Base-by-base conservation (phyloP, 2,888 invertebrate species). In the Andrena fulva region DNA sequence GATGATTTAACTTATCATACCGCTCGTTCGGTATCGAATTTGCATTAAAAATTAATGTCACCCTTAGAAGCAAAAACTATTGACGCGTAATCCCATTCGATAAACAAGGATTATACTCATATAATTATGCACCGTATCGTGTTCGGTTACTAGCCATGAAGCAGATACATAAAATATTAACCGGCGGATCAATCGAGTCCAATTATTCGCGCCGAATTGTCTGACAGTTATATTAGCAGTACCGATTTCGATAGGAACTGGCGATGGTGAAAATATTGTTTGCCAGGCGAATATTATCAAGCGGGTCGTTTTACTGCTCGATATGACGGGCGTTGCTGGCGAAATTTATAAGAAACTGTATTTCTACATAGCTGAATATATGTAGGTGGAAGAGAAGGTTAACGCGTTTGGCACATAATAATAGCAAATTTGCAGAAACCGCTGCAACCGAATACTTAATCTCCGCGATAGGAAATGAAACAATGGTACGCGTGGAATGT, bases 401-500 rank as follows among this genome's bases (percentile, higher is more conserved):
- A 52, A 52, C 2, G 8, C 52, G 20, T n/a, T 20, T 52, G 2
- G 0, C 1, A 20, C 2, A 20, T 8, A 6, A 20, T 52, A 52
- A 52, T 20, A 52, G 16, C 4, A 42, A 5, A 42, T 42, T 16
- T 42, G 42, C 16, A 42, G 42, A 16, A 42, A 16, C 16, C 16
- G 16, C 42, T 42, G 16, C 42, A 42, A 42, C 42, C 16, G 42
- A 42, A 42, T 42, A 16, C 42, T 42, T 42, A 42, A 42, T 42
- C 42, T 16, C 42, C 42, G 42, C 42, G 42, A 42, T 42, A 42
- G 42, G 42, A 62, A 67, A 20, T 27, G 62, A 50, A 79, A 64
- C 8, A 33, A 70, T 77, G 52, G 6, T 16, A 4, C 5, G 31
- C 10, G 5, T 60, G 42, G 60, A 71, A 80, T 70, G 52, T 7